Evolutionary conservation across 2,113 vertebrate genomes (phyloP).

Genomic region (Helogale parvula): DNA sequence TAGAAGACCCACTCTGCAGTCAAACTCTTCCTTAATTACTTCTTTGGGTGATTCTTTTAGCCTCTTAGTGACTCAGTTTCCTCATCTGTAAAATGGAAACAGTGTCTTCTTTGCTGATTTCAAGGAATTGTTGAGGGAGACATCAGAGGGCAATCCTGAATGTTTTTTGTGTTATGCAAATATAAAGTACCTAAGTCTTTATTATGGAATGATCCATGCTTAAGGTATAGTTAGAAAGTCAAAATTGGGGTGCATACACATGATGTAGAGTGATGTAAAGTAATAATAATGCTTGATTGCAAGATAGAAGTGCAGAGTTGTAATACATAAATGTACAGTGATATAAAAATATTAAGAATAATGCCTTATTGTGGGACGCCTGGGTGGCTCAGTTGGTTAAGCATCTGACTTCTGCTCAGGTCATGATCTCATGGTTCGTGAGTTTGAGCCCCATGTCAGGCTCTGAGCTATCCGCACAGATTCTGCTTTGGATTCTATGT

Average conservation of each 20-base stretch:
- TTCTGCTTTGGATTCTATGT: no score
- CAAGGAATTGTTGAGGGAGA: neutral
- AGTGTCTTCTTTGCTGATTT: neutral
- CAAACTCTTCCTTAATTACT: neutral
- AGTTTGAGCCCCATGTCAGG: no score
- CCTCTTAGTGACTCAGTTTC: neutral
- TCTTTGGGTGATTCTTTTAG: neutral
- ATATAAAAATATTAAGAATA: neutral
- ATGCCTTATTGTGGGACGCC: neutral
- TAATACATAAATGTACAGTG: neutral
- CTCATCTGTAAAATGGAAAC: neutral
- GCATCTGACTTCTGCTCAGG: no score
- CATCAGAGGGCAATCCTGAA: neutral
- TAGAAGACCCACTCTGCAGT: neutral
- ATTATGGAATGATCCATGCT: neutral
- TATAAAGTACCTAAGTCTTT: neutral
- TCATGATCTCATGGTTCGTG: no score
- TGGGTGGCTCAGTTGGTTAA: no score
- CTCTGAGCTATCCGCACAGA: no score
- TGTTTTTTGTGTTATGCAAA: neutral
- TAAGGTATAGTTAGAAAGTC: neutral
- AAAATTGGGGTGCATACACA: neutral
- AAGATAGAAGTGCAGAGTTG: neutral
- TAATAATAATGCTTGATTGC: neutral
- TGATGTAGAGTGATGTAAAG: neutral